Base-by-base conservation (phyloP, 2,113 vertebrate species). In the Cephalopholis sonnerati region DNA sequence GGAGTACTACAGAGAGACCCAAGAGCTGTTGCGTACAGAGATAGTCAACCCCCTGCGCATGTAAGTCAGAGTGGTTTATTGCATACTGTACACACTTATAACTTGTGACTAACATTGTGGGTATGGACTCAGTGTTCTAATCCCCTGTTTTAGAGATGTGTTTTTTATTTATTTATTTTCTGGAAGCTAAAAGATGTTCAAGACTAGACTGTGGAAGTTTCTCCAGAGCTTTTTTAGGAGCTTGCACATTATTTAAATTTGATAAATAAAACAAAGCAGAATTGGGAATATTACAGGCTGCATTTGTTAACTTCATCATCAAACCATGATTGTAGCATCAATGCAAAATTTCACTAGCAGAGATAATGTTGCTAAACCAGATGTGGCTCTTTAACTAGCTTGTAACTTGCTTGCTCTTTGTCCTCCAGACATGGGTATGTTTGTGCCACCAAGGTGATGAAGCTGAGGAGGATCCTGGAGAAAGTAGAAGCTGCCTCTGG, bases 391-490 rank as follows among this genome's bases (percentile, higher is more conserved):
- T 53, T 54, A 58, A 2, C 17, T 15, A 50, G 39, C 44, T 53
- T 53, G 5, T 86, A 58, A 48, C 64, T 24, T 61, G 50, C 17
- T 70, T 0, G 24, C 32, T 86, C 5, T 83, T 51, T 65, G 22
- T 91, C 24, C 54, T 73, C 3, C 90, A 99, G 98, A 96, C 97
- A 98, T 1, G 98, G 98, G 53, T 99, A 99, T 71, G 98, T 99
- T 61, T 99, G 98, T 91, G 98, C 98, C 73, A 99, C 98, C 57
- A 99, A 99, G 96, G 97, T 99, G 88, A 99, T 99, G 98, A 99
- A 99, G 90, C 93, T 99, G 68, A 96, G 98, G 92, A 98, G 98
- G 92, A 98, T 99, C 87, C 95, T 99, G 92, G 98, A 99, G 93
- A 99, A 99, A 93, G 98, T 99, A 79, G 98, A 98, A 87, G 98